Base-by-base conservation (phyloP, 2,888 invertebrate genomes). In the Eretmocerus hayati region DNA sequence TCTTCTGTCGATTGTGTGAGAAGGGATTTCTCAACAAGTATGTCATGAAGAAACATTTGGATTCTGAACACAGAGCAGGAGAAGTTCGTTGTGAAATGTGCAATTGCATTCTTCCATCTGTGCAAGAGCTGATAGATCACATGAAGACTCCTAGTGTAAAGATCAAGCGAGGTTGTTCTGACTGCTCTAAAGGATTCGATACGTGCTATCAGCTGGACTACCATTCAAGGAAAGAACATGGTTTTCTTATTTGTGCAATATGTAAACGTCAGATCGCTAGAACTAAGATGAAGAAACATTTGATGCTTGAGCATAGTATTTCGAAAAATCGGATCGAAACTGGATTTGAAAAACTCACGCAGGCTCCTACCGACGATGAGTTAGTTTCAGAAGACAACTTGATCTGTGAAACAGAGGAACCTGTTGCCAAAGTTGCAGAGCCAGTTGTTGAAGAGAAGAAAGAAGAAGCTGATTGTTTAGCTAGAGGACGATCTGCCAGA, bases 41-140 rank as follows among this genome's bases (percentile, higher is more conserved):
- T 23, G 61, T 65, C 9, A 56, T 67, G 59, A 66, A 60, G 23
- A 63, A 60, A 20, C 70, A 71, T 26, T 43, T 62, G 11, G 47
- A 53, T 6, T 56, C 46, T 16, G 58, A 60, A 32, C 69, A 67
- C 42, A 56, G 58, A 4, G 53, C 55, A 1, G 56, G 58, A 4
- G 59, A 56, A 20, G 52, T 58, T n/a, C 38, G 55, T 2, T 58
- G 61, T 26, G 58, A 59, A 9, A 52, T 56, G 20, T 61, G 62
- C 18, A 41, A 55, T 5, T 35, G 49, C 2, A 44, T 58, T 15
- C 53, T 56, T 1, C 40, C 47, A 1, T 58, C 59, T 1, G 26
- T 58, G 13, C 31, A 42, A 2, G 53, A 56, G 5, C 42, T 60
- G 5, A 51, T 57, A n/a, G 56, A 48, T 16, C 63, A 64, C 18